Evolutionary conservation across 1,140 invertebrate genomes (phyloP).

Genomic region (Potamilus streckersoni): DNA sequence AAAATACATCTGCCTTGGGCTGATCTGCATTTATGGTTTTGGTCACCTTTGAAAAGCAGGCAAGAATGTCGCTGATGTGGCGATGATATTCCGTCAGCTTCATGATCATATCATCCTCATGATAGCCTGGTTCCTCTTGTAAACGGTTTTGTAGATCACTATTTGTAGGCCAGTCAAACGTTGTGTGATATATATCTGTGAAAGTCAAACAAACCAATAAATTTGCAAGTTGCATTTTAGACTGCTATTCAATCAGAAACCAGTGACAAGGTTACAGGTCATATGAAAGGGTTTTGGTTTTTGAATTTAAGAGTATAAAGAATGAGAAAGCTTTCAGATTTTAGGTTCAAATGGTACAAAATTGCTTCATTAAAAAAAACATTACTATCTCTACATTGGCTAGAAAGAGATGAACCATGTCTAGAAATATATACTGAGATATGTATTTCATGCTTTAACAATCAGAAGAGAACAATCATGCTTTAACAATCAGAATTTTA

Average conservation of each 20-base stretch:
- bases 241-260: neutral
- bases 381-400: neutral
- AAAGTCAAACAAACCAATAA: conserved; percentile 2
- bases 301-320: no score
- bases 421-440: no score
- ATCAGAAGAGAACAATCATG: no score
- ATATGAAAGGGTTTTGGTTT: no score
- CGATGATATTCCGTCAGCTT: conserved; percentile 61
- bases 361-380: neutral
- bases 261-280: no score
- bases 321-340: no score
- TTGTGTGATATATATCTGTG: conserved; percentile 67
- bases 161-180: conserved; percentile 65
- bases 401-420: no score
- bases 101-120: conserved; percentile 60
- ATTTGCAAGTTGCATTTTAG: neutral
- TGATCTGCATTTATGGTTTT: conserved; percentile 68
- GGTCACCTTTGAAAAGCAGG: conserved; percentile 52
- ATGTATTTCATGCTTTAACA: no score
- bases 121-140: conserved; percentile 54
- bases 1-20: conserved; percentile 67
- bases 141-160: conserved; percentile 56
- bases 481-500: no score
- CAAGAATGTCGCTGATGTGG: conserved; percentile 58
- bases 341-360: neutral